phyloP scores from a whole-genome alignment of 2,797 vertebrate species.

The Pachyuromys duprasi region DNA sequence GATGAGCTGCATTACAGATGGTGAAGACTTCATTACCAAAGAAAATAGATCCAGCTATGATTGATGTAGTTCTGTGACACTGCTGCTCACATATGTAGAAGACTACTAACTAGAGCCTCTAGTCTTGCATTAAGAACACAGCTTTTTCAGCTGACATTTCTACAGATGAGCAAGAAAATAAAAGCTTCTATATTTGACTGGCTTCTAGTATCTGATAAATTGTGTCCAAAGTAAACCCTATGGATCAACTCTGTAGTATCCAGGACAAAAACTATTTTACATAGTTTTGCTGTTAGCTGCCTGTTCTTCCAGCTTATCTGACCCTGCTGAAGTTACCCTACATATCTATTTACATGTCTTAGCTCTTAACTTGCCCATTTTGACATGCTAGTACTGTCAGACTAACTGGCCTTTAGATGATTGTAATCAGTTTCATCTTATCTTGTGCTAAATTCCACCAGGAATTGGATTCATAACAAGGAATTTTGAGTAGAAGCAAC shows the following conservation, averaged over 20 bases:
- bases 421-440: not conserved
- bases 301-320: constrained; percentile 31
- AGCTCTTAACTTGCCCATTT: constrained; percentile 55
- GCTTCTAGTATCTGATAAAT: constrained; percentile 45
- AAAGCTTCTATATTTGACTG: constrained; percentile 35
- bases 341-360: constrained; percentile 36
- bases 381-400: constrained; percentile 34
- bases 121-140: constrained; percentile 35
- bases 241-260: constrained; percentile 49
- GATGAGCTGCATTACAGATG: constrained; percentile 59
- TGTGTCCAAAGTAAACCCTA: constrained; percentile 25
- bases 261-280: constrained; percentile 22
- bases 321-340: not conserved
- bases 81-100: constrained; percentile 56
- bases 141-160: constrained; percentile 32
- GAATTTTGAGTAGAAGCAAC: constrained; percentile 47
- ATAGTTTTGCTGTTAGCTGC: constrained; percentile 42
- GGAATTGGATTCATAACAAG: not conserved
- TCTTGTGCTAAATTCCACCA: constrained; percentile 16
- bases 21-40: constrained; percentile 73
- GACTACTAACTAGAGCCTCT: constrained; percentile 50
- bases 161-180: constrained; percentile 51
- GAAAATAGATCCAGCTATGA: constrained; percentile 66
- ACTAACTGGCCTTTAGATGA: constrained; percentile 47
- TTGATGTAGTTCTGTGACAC: constrained; percentile 42